Evolutionary conservation across 1,140 invertebrate genomes (phyloP), one percentile per base, ranked within the genome.

Genomic region (Lucilia sericata): DNA sequence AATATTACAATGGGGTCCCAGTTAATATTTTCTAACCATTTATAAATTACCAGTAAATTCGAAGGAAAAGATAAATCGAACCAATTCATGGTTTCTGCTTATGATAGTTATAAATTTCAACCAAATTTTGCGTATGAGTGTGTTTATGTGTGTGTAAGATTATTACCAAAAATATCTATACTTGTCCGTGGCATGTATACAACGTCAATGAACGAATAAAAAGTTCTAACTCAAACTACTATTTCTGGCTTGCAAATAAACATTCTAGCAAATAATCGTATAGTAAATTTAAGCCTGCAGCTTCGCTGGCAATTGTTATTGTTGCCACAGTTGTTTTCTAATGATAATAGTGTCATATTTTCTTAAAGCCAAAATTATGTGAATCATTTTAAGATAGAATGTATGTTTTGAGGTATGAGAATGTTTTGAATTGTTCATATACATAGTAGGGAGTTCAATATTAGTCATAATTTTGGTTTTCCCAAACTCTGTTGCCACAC

Each of bases 41-140:
- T 70, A 70, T 70, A 70, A 70, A 70, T 70, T 70, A 70, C 60
- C 60, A 70, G 60, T 70, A 70, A 70, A 70, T 70, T 70, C 19
- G 17, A 8, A 70, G 60, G 60, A 21, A 25, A 70, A 70, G 60
- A 70, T 70, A 70, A 70, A 70, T 70, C 10, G 60, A 70, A 70
- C 60, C 60, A 70, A 70, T 70, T 70, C 60, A 70, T 70, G 60
- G 60, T 17, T 70, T 70, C 60, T 70, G 60, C 60, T 70, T 70
- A 70, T 70, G 19, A 70, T 70, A 10, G 60, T 70, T 70, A 70
- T 70, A 70, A 70, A 70, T 70, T 70, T n/a, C 21, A 21, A n/a
- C 42, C 42, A 42, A 42, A 42, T 42, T 42, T 42, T 42, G 42
- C 42, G 42, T 42, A 10, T 42, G 42, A 42, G 42, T 10, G n/a